These are phyloP conservation scores for Halichondria panicea DNA, from an alignment of 37 sponge, comb jelly and placozoan species.

Conservation along the genomic window DNA sequence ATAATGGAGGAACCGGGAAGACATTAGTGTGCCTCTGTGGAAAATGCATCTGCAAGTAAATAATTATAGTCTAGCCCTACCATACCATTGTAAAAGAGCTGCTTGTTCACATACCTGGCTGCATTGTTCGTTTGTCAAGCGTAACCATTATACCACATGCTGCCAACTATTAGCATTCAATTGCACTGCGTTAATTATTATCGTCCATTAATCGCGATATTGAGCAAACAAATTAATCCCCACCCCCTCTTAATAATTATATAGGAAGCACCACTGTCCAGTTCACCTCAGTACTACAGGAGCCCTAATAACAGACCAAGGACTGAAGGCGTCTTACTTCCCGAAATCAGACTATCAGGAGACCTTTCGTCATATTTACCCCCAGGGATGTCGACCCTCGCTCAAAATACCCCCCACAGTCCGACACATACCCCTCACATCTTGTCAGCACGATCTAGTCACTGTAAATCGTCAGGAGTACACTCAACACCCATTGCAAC, in stretches of 20 bases:
- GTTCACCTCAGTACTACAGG: background rate
- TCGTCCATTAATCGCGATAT: too few species aligned
- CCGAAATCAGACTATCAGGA: background rate
- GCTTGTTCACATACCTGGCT: background rate
- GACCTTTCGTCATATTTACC: background rate
- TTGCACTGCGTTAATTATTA: background rate
- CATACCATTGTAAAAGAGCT: background rate
- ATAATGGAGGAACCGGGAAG: too few species aligned
- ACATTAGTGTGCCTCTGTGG: slow-evolving; percentile 20
- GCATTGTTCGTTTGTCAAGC: background rate
- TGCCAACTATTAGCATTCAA: background rate
- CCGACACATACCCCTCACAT: background rate
- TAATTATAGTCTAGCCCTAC: background rate
- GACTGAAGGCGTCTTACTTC: background rate
- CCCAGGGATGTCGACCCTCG: background rate
- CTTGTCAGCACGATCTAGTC: background rate
- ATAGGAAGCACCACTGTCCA: too few species aligned
- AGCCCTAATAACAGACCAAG: background rate
- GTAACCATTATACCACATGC: too few species aligned
- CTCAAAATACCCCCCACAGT: background rate
- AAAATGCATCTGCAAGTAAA: slow-evolving; percentile 12
- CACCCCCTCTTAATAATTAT: too few species aligned
- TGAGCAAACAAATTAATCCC: too few species aligned
- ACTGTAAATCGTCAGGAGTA: background rate
- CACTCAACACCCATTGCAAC: background rate